Conservation (phyloP, 2,113 vertebrate genomes). For the Spheniscus mendiculus region DNA sequence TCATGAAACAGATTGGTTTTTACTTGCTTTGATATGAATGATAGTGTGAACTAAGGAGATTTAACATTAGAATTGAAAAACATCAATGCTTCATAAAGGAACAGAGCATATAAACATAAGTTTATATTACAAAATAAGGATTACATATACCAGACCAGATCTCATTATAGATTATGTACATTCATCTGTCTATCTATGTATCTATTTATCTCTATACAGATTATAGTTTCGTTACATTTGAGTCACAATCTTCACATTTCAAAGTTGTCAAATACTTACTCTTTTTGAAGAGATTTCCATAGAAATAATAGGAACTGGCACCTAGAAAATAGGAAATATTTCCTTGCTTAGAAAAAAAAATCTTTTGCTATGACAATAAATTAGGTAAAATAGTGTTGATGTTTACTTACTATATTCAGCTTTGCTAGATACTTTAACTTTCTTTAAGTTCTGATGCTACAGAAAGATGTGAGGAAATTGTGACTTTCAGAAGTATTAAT, state of each 20-base stretch:
- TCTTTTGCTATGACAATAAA: not conserved
- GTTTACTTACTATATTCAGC: not conserved
- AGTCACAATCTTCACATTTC: not conserved
- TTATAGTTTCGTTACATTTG: not conserved
- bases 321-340: constrained; percentile 71
- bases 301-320: constrained; percentile 85
- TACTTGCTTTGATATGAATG: not conserved
- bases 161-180: not conserved
- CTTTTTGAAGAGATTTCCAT: constrained; percentile 95
- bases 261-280: constrained; percentile 75
- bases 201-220: not conserved
- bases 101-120: not conserved
- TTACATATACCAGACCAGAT: not conserved
- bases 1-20: not conserved
- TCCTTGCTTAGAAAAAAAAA: not conserved
- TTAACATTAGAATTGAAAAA: not conserved
- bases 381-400: not conserved
- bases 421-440: not conserved
- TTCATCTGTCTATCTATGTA: not conserved
- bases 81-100: not conserved
- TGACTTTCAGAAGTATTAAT: not conserved
- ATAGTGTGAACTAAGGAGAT: not conserved
- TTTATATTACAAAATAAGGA: not conserved
- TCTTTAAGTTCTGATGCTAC: not conserved
- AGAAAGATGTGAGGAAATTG: not conserved